phyloP scores from a whole-genome alignment of 2,797 vertebrate genomes.

The Notoglanidium macrostoma region DNA sequence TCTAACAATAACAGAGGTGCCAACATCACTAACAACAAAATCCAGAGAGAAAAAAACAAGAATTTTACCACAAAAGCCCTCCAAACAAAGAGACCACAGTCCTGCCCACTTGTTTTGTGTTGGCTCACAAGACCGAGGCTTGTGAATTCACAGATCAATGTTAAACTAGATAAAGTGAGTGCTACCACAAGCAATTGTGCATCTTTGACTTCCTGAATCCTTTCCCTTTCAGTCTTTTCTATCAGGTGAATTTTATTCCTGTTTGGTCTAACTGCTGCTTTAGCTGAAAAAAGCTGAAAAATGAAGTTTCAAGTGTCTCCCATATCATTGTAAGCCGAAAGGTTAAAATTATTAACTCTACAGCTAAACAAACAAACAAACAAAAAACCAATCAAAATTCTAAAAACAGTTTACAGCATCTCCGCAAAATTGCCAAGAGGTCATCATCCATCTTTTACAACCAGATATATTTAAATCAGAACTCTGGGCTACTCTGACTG shows the following conservation, averaged over 20 bases:
- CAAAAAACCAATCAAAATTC: neutral
- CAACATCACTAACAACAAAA: neutral
- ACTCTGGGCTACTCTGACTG: neutral
- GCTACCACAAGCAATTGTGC: neutral
- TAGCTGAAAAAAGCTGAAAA: neutral
- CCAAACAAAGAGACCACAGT: neutral
- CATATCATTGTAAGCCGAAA: neutral
- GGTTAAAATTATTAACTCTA: neutral
- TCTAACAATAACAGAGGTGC: neutral
- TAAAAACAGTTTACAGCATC: neutral
- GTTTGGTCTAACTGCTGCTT: neutral
- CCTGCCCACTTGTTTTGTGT: neutral
- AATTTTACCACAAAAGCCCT: neutral
- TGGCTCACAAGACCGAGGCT: neutral
- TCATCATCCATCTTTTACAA: neutral
- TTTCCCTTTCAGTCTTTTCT: neutral
- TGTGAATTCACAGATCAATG: neutral
- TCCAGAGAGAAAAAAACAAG: neutral
- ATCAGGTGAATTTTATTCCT: neutral
- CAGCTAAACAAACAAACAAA: neutral
- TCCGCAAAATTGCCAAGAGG: neutral
- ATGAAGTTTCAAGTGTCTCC: neutral
- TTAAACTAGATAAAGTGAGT: neutral
- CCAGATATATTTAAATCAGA: neutral
- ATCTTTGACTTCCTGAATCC: neutral